A percentile compares a stretch with the other conserved stretches of the same genome.
Evolutionary conservation across 2,888 invertebrate species (phyloP).

Genomic region (Cheilosia soror): DNA sequence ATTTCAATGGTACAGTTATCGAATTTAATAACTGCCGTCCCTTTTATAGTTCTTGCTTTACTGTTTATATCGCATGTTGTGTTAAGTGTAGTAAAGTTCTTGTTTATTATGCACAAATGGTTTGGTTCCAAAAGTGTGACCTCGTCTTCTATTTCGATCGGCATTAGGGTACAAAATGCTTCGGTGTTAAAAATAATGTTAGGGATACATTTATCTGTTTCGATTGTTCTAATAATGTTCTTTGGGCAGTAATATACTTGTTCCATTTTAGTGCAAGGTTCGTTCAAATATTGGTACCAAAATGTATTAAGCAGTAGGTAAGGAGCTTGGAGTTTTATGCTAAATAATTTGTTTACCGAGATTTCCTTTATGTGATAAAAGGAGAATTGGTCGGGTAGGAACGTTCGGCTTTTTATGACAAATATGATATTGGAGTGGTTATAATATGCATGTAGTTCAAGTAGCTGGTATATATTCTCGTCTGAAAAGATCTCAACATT

Average conservation of each 20-base stretch:
- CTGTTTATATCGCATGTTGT: background rate
- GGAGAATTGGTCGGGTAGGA: background rate
- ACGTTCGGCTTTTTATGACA: background rate
- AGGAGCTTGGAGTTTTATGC: conserved; percentile 3
- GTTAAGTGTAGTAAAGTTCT: background rate
- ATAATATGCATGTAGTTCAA: background rate
- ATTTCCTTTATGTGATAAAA: conserved; percentile 6
- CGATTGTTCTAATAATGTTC: background rate
- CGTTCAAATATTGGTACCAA: background rate
- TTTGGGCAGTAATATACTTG: background rate
- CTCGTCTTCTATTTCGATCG: background rate
- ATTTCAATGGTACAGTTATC: background rate
- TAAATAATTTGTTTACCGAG: background rate
- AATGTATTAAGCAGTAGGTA: conserved; percentile 6
- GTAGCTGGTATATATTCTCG: background rate
- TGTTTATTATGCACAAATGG: conserved; percentile 1
- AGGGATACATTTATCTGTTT: background rate
- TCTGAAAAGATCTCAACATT: background rate
- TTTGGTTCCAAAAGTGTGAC: background rate
- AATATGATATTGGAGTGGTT: conserved; percentile 1
- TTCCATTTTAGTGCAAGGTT: background rate
- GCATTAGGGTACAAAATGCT: conserved; percentile 1
- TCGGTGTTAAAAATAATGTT: background rate
- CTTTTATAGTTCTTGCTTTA: background rate
- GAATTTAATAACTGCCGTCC: background rate